Conservation (phyloP, 2,888 invertebrate genomes). For the Physocephala rufipes region DNA sequence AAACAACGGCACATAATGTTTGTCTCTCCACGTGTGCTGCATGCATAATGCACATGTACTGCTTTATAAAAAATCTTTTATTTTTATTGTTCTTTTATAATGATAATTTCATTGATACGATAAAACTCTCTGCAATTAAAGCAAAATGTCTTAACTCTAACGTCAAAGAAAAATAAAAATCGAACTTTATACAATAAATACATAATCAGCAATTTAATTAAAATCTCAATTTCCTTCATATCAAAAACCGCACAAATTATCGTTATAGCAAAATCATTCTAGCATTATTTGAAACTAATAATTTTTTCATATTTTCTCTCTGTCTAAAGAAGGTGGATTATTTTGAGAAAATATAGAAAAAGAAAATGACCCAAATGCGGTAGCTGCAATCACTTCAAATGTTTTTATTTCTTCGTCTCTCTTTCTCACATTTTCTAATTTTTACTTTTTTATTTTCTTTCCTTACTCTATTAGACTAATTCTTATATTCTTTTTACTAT, state of each 20-base stretch:
- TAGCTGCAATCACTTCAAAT: neutral
- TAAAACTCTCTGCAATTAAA: no score
- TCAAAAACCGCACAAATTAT: neutral
- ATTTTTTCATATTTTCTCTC: slow-evolving; percentile 2
- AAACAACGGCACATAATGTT: no score
- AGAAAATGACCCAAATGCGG: neutral
- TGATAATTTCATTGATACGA: no score
- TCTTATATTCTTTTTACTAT: neutral
- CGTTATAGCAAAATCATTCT: neutral
- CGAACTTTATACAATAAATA: no score
- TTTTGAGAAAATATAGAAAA: neutral
- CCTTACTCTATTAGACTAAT: neutral
- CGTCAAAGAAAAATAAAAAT: no score
- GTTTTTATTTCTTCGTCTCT: neutral
- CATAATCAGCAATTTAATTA: no score
- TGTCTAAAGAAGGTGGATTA: neutral
- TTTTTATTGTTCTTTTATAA: no score
- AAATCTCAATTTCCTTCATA: neutral
- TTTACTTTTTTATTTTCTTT: neutral
- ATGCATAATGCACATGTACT: no score
- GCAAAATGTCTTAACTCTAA: no score
- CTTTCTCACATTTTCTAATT: neutral
- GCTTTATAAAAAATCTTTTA: no score
- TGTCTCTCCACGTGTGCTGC: no score
- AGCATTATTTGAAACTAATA: neutral